phyloP scores from a whole-genome alignment of 2,888 invertebrate genomes.

The Crepidodera aurea region DNA sequence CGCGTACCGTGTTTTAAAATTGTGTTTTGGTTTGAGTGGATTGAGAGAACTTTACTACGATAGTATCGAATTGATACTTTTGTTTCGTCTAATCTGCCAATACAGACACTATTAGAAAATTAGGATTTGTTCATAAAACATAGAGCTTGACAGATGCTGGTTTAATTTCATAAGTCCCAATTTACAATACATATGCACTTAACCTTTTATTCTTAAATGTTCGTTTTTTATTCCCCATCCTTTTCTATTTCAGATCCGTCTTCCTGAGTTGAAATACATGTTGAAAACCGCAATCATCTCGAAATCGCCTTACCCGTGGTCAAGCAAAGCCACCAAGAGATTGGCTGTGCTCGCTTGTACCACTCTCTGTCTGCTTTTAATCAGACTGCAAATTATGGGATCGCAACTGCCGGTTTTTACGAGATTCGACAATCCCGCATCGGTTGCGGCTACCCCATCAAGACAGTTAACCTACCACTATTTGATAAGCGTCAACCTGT shows the following conservation, averaged over 20 bases:
- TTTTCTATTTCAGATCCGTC: constrained; percentile 61
- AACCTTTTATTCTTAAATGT: too few relatives aligned
- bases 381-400: constrained; percentile 93
- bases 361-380: constrained; percentile 81
- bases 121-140: too few relatives aligned
- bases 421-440: constrained; percentile 97
- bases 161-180: too few relatives aligned
- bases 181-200: too few relatives aligned
- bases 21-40: too few relatives aligned
- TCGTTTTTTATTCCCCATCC: too few relatives aligned
- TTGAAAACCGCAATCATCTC: constrained; percentile 63
- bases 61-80: too few relatives aligned
- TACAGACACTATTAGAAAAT: too few relatives aligned
- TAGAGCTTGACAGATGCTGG: too few relatives aligned
- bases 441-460: constrained; percentile 82
- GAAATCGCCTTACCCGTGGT: constrained; percentile 67
- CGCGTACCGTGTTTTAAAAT: too few relatives aligned
- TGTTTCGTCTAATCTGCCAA: too few relatives aligned
- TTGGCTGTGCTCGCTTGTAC: constrained; percentile 81
- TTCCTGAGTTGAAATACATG: constrained; percentile 63
- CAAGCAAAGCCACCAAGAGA: constrained; percentile 77
- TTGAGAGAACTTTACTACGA: too few relatives aligned
- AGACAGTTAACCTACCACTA: constrained; percentile 94
- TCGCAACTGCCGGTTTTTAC: constrained; percentile 96
- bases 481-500: constrained; percentile 87